Evolutionary conservation across 2,113 vertebrate genomes (phyloP).

Genomic region (Pomatostomus ruficeps): DNA sequence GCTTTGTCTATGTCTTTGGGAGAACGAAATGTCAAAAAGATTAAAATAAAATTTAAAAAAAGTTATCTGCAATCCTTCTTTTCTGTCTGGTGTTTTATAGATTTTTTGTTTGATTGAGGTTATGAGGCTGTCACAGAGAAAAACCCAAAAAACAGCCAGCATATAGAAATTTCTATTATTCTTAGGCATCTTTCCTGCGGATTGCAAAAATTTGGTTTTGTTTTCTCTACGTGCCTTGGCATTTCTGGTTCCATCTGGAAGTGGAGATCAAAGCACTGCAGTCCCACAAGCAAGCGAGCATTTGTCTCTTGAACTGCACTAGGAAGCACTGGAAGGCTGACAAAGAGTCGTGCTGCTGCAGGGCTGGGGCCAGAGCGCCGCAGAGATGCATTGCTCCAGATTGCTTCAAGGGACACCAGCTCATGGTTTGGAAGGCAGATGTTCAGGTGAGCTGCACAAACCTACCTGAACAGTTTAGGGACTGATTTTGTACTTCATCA

Average conservation of each 20-base stretch:
- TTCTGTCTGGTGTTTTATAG: neutral
- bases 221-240: neutral
- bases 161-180: neutral
- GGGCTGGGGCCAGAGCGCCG: rapidly evolving
- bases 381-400: neutral
- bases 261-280: constrained; percentile 16
- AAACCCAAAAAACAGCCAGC: neutral
- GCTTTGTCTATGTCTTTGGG: neutral
- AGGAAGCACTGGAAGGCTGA: constrained; percentile 19
- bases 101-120: neutral
- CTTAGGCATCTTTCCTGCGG: constrained; percentile 41
- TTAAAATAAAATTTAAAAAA: neutral
- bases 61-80: neutral
- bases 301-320: constrained; percentile 18
- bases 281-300: neutral
- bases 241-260: constrained; percentile 53
- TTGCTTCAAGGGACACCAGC: neutral
- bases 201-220: constrained; percentile 8
- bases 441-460: neutral
- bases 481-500: neutral
- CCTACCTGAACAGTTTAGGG: neutral
- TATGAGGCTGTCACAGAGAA: neutral
- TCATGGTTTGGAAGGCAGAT: neutral
- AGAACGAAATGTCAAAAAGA: neutral
- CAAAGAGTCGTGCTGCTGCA: neutral